A percentile compares a stretch with the other conserved stretches of the same genome.
Conservation (phyloP, 2,113 vertebrate genomes). For the Campylorhamphus procurvoides region DNA sequence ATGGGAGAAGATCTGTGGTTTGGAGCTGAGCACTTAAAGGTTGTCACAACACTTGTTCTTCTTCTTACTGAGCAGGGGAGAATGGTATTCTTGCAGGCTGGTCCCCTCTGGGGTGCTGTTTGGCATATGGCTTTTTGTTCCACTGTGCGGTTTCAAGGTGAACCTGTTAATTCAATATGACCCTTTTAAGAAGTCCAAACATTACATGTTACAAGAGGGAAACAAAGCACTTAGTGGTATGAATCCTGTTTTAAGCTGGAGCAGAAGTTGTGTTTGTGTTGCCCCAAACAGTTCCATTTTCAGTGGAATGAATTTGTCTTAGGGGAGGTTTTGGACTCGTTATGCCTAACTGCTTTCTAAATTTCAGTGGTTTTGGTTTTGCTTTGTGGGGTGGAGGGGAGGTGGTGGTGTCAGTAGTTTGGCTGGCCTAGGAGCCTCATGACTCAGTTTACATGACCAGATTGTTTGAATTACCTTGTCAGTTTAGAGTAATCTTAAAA, state of each 20-base stretch:
- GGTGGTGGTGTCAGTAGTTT: background rate
- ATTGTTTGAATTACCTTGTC: background rate
- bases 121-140: background rate
- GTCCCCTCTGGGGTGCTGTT: background rate
- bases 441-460: background rate
- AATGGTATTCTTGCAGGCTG: background rate
- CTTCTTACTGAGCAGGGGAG: background rate
- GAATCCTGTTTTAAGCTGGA: slow-evolving; percentile 18
- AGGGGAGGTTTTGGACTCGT: background rate
- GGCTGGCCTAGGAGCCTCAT: background rate
- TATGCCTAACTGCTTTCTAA: background rate
- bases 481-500: background rate
- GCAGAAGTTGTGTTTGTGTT: background rate
- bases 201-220: background rate
- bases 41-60: background rate
- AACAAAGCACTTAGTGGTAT: slow-evolving; percentile 40
- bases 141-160: slow-evolving; percentile 32
- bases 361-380: background rate
- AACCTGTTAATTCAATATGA: slow-evolving; percentile 14
- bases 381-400: background rate
- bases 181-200: slow-evolving; percentile 35
- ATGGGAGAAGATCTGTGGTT: background rate
- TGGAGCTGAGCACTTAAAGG: background rate
- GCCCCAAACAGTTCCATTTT: background rate
- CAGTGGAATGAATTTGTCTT: background rate